These are phyloP conservation scores for Xylota segnis DNA, from an alignment of 2,888 invertebrate genomes.

Conservation along the genomic window DNA sequence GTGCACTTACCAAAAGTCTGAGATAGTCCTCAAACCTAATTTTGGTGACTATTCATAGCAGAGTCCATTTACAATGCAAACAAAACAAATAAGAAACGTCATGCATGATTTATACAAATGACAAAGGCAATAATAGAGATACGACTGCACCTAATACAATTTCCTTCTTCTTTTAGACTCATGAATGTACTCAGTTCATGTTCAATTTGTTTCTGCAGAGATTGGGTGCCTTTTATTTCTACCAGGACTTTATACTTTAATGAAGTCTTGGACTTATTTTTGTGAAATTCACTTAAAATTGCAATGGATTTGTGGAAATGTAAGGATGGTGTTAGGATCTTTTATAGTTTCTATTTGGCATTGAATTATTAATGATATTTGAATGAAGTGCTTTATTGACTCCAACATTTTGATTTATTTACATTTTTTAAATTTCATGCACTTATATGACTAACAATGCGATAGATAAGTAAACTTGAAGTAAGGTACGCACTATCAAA, in stretches of 20 bases:
- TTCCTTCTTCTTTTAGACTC: not conserved
- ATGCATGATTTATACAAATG: not conserved
- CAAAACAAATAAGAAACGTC: not conserved
- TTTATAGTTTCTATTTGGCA: no score
- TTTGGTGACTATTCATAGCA: slow-evolving; percentile 4
- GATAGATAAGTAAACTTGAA: no score
- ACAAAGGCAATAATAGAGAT: not conserved
- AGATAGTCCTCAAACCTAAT: not conserved
- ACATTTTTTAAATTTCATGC: no score
- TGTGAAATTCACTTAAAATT: not conserved
- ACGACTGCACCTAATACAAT: not conserved
- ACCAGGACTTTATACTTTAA: not conserved
- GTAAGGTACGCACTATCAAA: no score
- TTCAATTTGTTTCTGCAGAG: not conserved
- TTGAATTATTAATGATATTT: no score
- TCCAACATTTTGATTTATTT: no score
- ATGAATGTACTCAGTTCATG: not conserved
- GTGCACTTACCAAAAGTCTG: not conserved
- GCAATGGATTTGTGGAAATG: not conserved
- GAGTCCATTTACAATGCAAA: not conserved
- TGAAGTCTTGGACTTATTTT: not conserved
- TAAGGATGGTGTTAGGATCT: no score
- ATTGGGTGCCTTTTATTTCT: not conserved
- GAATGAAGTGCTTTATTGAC: no score
- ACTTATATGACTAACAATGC: no score